Conservation (phyloP, 2,888 invertebrate species). For the Cerastoderma edule region DNA sequence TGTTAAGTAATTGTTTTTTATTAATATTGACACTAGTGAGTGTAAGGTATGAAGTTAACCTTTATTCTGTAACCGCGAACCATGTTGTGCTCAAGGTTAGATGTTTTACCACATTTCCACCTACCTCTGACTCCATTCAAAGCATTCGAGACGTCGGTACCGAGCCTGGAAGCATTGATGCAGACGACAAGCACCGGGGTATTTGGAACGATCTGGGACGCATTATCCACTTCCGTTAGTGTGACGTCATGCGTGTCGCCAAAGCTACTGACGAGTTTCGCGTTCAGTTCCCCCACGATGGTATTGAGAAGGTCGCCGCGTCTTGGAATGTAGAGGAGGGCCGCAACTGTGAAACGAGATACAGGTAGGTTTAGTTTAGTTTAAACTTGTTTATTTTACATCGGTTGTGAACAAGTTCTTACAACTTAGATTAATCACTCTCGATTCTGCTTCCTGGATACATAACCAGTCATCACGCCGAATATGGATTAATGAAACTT, state of each 20-base stretch:
- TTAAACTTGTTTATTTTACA: background rate
- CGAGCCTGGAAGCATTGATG: conserved; percentile 64
- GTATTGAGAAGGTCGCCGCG: conserved; percentile 2
- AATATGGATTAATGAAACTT: too few species aligned
- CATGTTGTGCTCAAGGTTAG: too few species aligned
- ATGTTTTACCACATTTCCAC: too few species aligned
- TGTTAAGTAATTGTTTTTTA: too few species aligned
- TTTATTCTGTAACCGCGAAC: too few species aligned
- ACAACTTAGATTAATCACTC: too few species aligned
- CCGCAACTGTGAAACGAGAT: background rate
- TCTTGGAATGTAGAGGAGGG: conserved; percentile 10
- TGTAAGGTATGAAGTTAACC: too few species aligned
- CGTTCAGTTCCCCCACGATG: background rate
- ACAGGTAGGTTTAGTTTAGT: too few species aligned
- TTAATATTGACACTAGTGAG: too few species aligned
- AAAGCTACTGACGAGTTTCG: background rate
- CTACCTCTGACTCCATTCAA: conserved; percentile 35
- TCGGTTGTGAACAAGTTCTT: too few species aligned
- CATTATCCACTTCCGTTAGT: background rate
- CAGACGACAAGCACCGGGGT: conserved; percentile 56
- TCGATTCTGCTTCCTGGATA: too few species aligned
- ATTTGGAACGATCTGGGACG: background rate
- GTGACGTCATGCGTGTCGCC: background rate
- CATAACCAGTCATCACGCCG: too few species aligned
- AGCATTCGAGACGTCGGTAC: conserved; percentile 61